These are phyloP conservation scores for Hormiphora californensis DNA, from an alignment of 37 sponge, comb jelly and placozoan genomes.

Conservation along the genomic window DNA sequence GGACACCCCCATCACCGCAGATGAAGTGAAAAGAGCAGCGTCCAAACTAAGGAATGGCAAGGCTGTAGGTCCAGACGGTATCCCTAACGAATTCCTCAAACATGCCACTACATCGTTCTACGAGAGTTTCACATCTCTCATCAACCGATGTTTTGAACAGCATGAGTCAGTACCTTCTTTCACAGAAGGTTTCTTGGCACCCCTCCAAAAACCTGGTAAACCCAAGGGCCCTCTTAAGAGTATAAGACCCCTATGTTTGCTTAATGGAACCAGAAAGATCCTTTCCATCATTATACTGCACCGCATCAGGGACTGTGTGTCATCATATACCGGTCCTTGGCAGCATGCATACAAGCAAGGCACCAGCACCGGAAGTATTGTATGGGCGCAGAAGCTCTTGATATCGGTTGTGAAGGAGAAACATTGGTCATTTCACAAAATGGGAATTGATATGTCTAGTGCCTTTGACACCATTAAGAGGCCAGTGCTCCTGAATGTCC, in stretches of 20 bases:
- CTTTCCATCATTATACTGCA: conserved; percentile 16
- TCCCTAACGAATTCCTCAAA: background rate
- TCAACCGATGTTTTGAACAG: background rate
- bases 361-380: conserved; percentile 1
- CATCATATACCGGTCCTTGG: conserved; percentile 8
- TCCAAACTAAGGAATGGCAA: conserved; percentile 2
- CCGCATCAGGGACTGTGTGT: conserved; percentile 20
- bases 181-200: background rate
- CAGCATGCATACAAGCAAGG: conserved; percentile 44
- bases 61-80: background rate
- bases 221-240: background rate
- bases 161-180: background rate
- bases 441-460: conserved; percentile 57
- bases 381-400: conserved; percentile 51
- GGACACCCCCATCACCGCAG: background rate
- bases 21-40: background rate
- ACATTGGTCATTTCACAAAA: conserved; percentile 55
- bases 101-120: background rate
- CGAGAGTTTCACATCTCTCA: background rate
- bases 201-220: background rate
- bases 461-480: conserved; percentile 58
- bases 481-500: background rate
- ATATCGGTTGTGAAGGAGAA: conserved; percentile 3
- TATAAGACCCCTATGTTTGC: conserved; percentile 12
- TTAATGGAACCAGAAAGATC: conserved; percentile 53